Base-by-base conservation (phyloP, 2,113 vertebrate genomes). In the Micromys minutus region DNA sequence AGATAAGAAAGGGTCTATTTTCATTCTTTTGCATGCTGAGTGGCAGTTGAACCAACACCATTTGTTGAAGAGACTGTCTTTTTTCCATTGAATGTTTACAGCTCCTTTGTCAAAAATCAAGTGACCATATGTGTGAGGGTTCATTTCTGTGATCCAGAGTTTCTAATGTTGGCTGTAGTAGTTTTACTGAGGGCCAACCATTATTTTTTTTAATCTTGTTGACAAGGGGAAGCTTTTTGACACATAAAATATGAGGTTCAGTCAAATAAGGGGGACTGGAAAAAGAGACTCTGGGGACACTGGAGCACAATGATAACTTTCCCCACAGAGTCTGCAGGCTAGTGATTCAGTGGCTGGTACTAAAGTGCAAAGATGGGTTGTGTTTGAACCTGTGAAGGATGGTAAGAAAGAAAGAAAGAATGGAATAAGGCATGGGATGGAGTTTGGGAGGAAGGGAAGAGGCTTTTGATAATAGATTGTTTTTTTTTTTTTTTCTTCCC, bases 181-280 rank as follows among this genome's bases (percentile, higher is more conserved):
- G 95, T 36, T 81, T 89, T 93, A 29, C 95, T 42, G 31, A 97
- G 94, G 85, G 67, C 55, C 84, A 83, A 95, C 76, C 0, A 0
- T 98, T 97, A 97, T 96, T 98, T 98, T 98, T 29, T 97, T 98
- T 97, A 97, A 98, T 98, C 89, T 97, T 94, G 86, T 97, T 98
- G 98, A 98, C 97, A 98, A 97, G 90, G 74, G 47, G 39, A 97
- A 98, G 87, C 94, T 97, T 97, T 79, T 85, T 91, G 92, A 81
- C 45, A 71, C 85, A 93, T 90, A 96, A 97, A 98, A 90, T 0
- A 0, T 72, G 96, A 81, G 74, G 95, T 92, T 97, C 85, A 96
- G 88, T 96, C 87, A n/a, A n/a, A 92, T 63, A 65, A 95, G 93
- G 93, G 95, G 97, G 93, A 97, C 97, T 94, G 96, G 97, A 98